A percentile compares a stretch with the other conserved stretches of the same genome.
phyloP scores from a whole-genome alignment of 2,113 vertebrate species.

The Lipophrys pholis region DNA sequence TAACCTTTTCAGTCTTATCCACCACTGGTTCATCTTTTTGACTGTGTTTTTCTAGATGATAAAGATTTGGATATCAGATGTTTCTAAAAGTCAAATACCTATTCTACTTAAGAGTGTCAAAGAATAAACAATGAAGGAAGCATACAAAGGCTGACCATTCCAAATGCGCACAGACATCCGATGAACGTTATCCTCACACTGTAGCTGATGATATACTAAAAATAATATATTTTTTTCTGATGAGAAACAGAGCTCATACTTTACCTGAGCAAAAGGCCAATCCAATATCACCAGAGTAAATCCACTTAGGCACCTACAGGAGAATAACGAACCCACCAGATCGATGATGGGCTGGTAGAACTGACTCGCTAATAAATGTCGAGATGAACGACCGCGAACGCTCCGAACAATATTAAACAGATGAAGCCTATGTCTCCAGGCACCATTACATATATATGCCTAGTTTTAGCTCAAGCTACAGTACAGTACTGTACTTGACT shows the following conservation, averaged over 20 bases:
- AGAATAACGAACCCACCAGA: constrained; percentile 19
- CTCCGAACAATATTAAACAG: background rate
- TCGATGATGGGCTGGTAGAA: background rate
- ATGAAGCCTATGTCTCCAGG: constrained; percentile 9
- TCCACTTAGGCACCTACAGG: constrained; percentile 13
- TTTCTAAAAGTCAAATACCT: too few species aligned
- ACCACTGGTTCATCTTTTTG: too few species aligned
- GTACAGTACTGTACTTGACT: background rate
- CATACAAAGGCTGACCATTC: too few species aligned
- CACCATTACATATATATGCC: constrained; percentile 7
- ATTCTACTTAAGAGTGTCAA: too few species aligned
- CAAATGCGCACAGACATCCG: too few species aligned
- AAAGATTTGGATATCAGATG: too few species aligned
- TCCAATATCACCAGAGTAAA: background rate
- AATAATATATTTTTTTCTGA: too few species aligned
- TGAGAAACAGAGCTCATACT: constrained; percentile 2
- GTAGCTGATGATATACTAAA: too few species aligned
- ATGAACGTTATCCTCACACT: too few species aligned
- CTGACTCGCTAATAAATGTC: constrained; percentile 13
- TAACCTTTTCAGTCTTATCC: too few species aligned
- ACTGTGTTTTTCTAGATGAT: too few species aligned
- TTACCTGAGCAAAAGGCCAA: constrained; percentile 45
- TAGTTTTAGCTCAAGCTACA: constrained; percentile 7
- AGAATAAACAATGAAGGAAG: too few species aligned
- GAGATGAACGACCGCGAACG: constrained; percentile 1